These are phyloP conservation scores for Tarsius wallacei DNA, from an alignment of 2,797 vertebrate species.

Conservation along the genomic window DNA sequence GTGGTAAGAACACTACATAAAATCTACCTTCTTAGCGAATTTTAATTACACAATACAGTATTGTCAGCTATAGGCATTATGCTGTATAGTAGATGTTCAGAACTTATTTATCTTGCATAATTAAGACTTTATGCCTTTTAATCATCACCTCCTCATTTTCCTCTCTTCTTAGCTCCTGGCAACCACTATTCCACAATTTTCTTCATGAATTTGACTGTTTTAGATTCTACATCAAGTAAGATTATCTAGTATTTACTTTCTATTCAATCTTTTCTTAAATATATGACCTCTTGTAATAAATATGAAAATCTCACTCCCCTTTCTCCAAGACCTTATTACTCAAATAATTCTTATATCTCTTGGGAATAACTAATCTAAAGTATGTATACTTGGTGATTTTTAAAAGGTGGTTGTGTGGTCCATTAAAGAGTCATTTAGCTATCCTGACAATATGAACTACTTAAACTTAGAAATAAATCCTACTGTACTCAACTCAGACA, in stretches of 20 bases:
- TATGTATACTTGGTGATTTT: neutral
- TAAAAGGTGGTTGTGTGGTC: neutral
- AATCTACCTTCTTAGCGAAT: too few relatives aligned
- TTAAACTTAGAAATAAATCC: constrained; percentile 34
- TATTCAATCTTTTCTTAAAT: neutral
- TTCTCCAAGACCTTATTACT: neutral
- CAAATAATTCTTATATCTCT: neutral
- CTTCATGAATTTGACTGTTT: neutral
- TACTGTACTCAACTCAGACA: neutral
- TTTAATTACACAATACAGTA: neutral
- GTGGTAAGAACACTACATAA: neutral
- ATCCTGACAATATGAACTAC: neutral
- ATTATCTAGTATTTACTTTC: neutral
- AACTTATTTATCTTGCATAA: neutral
- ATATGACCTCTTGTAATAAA: neutral
- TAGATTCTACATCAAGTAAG: neutral
- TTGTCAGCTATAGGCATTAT: neutral
- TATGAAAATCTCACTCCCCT: neutral
- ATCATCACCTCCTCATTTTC: neutral
- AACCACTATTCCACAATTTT: neutral
- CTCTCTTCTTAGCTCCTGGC: neutral
- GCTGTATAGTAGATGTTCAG: neutral
- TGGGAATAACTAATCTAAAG: neutral
- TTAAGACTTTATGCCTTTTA: neutral
- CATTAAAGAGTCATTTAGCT: neutral